Percentiles rank a stretch among this genome's conserved stretches.
These are phyloP conservation scores for Forbesichthys agassizii DNA, from an alignment of 2,113 vertebrate species.

Conservation along the genomic window DNA sequence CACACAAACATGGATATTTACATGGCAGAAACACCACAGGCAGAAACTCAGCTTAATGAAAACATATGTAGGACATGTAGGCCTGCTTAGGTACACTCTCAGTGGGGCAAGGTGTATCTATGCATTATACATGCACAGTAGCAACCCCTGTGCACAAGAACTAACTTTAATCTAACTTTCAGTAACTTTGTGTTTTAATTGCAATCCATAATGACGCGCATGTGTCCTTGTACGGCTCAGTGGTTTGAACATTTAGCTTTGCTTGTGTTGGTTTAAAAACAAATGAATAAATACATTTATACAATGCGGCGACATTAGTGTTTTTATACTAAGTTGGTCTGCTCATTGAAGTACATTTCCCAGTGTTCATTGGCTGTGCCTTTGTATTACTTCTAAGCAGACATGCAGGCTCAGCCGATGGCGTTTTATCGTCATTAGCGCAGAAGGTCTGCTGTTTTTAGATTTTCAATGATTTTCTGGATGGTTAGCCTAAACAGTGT, in stretches of 20 bases:
- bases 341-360: too few species aligned
- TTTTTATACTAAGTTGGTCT: too few species aligned
- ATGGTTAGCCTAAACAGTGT: conserved; percentile 7
- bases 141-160: neutral
- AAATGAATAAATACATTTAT: too few species aligned
- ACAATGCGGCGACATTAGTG: too few species aligned
- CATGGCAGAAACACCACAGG: conserved; percentile 7
- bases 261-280: too few species aligned
- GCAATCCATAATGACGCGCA: neutral
- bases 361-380: neutral
- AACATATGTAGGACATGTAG: conserved; percentile 12
- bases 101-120: neutral
- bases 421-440: neutral
- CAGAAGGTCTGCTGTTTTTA: neutral
- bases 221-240: neutral
- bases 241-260: neutral
- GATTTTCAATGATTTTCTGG: conserved; percentile 12
- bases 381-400: neutral
- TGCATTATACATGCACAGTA: neutral
- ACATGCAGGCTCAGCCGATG: neutral
- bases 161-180: neutral
- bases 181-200: too few species aligned
- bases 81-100: neutral
- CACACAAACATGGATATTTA: conserved; percentile 30
- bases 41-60: conserved; percentile 9